Conservation (phyloP, 1,140 invertebrate genomes). For the Spodoptera frugiperda region DNA sequence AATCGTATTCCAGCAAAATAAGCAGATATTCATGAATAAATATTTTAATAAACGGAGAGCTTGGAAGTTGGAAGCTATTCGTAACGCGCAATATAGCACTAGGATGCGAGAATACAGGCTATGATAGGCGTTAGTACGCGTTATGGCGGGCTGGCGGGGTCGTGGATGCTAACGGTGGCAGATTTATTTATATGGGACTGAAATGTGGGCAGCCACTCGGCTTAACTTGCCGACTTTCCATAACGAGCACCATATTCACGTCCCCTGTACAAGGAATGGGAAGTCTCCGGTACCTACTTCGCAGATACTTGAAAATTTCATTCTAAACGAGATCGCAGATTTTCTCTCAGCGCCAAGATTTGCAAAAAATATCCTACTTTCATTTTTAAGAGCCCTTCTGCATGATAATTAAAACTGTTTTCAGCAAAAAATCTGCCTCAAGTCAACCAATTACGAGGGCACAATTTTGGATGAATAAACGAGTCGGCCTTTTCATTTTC, state of each 20-base stretch:
- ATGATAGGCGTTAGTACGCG: constrained; percentile 8
- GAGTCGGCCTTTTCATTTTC: constrained; percentile 1
- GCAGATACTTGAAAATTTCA: neutral
- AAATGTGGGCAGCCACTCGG: neutral
- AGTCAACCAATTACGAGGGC: neutral
- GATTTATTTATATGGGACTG: constrained; percentile 26
- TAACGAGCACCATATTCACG: constrained; percentile 3
- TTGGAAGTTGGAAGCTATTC: neutral
- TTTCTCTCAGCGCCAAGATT: too few species aligned
- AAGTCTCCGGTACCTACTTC: too few species aligned
- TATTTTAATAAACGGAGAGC: constrained; percentile 1
- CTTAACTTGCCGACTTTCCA: constrained; percentile 2
- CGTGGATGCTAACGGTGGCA: constrained; percentile 6
- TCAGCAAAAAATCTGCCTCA: neutral
- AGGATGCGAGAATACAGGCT: constrained; percentile 3
- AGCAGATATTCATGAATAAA: neutral
- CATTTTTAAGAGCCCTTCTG: neutral
- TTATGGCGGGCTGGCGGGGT: constrained; percentile 3
- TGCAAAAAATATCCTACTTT: neutral
- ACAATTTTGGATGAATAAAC: neutral
- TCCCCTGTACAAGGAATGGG: neutral
- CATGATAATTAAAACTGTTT: constrained; percentile 2
- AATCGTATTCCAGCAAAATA: constrained; percentile 2
- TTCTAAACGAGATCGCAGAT: neutral
- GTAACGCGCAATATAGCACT: neutral